Evolutionary conservation across 2,113 vertebrate genomes (phyloP), one percentile per base, ranked within the genome.

Genomic region (Rhinopithecus roxellana): DNA sequence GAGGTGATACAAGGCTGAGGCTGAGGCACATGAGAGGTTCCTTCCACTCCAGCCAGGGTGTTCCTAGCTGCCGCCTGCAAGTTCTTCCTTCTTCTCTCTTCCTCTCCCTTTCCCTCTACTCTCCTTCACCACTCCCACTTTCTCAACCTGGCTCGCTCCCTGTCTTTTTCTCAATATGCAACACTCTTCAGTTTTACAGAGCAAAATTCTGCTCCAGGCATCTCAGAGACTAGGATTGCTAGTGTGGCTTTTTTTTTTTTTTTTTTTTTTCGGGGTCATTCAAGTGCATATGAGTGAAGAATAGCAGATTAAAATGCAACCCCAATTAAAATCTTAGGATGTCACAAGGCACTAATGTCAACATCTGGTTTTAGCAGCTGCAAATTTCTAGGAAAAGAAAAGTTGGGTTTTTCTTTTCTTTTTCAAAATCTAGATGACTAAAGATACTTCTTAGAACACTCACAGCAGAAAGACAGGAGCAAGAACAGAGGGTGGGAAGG

Each of bases 231-330:
- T 9, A n/a, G 27, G 13, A 6, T 32, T n/a, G 61, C 38, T 61
- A 52, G 8, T 27, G 79, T 30, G 83, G 64, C 5, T 59, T 35
- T 50, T 8, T 17, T 2, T 16, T 3, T 50, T 8, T 17, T 2
- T 16, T 3, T 3, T 22, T 5, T 5, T 30, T 23, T 35, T 8
- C 45, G 2, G 3, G 79, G 70, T 96, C 95, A 94, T 92, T 97
- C 95, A 95, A 97, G 97, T 96, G 96, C 95, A 95, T 97, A 96
- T 95, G 95, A 97, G 72, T 80, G 96, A 98, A 97, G 79, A 98
- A 95, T 97, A 97, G 95, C 96, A 98, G 97, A 98, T 98, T 96
- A 98, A 98, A 98, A 96, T 91, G 96, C 98, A 98, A 83, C 81
- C 96, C 97, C 96, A 97, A 97, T 96, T 96, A 97, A 97, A 94